Percentiles rank a stretch among this genome's conserved stretches.
phyloP scores from a whole-genome alignment of 2,888 invertebrate genomes.

The Erebia ligea region DNA sequence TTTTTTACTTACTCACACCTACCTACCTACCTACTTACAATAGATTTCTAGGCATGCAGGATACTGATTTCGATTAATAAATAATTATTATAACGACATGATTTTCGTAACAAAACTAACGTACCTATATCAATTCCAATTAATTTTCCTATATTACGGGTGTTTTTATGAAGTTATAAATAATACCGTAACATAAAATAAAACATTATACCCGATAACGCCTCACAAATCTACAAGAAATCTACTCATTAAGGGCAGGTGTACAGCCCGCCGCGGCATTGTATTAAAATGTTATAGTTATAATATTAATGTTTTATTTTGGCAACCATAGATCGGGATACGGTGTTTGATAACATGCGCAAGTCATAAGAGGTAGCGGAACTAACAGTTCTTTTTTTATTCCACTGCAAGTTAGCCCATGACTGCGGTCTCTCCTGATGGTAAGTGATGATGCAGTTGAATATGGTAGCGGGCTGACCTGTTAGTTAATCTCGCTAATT shows the following conservation, averaged over 20 bases:
- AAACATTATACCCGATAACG: conserved; percentile 9
- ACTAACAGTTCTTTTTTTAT: no score
- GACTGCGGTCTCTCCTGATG: no score
- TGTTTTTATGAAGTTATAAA: conserved; percentile 12
- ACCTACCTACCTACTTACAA: no score
- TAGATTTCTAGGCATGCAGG: no score
- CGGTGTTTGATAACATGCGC: conserved; percentile 44
- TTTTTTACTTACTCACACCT: no score
- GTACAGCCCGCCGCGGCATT: conserved; percentile 44
- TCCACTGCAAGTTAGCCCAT: no score
- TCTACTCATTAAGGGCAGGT: conserved; percentile 61
- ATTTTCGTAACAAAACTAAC: not conserved
- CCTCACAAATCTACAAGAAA: conserved; percentile 34
- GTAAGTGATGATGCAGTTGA: no score
- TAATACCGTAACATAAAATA: conserved; percentile 12
- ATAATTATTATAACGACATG: not conserved
- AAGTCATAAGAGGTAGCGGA: conserved; percentile 38
- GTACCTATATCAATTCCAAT: not conserved
- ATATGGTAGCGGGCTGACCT: no score
- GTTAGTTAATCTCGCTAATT: no score
- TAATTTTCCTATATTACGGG: not conserved
- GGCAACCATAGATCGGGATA: conserved; percentile 69
- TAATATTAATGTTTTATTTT: conserved; percentile 81
- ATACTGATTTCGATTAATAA: not conserved
- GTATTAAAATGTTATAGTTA: conserved; percentile 69